Evolutionary conservation across 2,888 invertebrate species (phyloP), one percentile per base, ranked within the genome.

Genomic region (Synergus umbraculus): DNA sequence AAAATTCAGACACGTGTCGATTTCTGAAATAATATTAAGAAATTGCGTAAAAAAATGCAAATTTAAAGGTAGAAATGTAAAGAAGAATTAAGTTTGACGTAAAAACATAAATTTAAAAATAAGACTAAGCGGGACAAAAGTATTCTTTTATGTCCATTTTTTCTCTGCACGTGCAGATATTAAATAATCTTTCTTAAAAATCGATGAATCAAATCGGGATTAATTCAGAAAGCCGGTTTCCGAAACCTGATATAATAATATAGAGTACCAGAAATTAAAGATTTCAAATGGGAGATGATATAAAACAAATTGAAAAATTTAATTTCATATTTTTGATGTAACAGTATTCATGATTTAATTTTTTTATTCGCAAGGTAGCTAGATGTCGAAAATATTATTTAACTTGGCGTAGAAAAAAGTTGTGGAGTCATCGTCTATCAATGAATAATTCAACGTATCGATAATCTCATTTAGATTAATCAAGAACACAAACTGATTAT

Each of bases 1-100:
- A 73, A 58, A 12, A 29, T 37, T 58, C n/a, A 37, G 10, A 37
- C 54, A 73, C 54, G 54, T 73, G 73, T 73, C 49, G 18, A 54
- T n/a, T 73, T 63, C 13, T 22, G 12, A 29, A 63, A 29, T 22
- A 29, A 63, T 63, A 10, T 58, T 73, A 54, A 7, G 54, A 73
- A 58, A 73, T 54, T 73, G 41, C 15, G 9, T 29, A 29, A 54
- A 73, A 49, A 69, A 29, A 54, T n/a, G 37, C 37, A 37, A 15
- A 69, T 37, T 54, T 54, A 41, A 73, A 73, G 49, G 54, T 37
- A 69, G 12, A 66, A n/a, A 69, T 46, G 22, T 13, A 37, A 29
- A 44, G 15, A 73, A 49, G n/a, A 73, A 73, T 37, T 37, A 18
- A 41, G 54, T 41, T 73, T 73, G 15, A 73, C 10, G 29, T 54